These are phyloP conservation scores for Rhamphomyia laevipes DNA, from an alignment of 2,888 invertebrate species.

Conservation along the genomic window DNA sequence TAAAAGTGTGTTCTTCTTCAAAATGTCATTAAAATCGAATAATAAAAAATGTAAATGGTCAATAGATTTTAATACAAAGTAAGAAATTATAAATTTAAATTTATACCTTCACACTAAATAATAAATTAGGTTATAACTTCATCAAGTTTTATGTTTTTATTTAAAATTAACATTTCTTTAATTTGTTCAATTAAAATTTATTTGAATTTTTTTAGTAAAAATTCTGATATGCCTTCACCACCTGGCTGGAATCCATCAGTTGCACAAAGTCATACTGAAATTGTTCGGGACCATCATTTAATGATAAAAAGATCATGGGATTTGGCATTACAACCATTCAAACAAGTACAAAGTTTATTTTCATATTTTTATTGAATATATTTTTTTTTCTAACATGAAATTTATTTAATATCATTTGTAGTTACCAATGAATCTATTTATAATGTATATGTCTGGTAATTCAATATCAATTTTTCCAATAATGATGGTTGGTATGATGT, in stretches of 20 bases:
- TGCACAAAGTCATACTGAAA: conserved; percentile 61
- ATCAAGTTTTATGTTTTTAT: no score
- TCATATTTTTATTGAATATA: neutral
- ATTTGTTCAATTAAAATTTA: neutral
- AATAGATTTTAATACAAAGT: conserved; percentile 50
- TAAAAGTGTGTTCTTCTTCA: no score
- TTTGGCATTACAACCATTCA: conserved; percentile 84
- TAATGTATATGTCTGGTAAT: conserved; percentile 99
- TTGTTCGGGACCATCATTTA: conserved; percentile 70
- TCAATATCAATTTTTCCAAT: conserved; percentile 99
- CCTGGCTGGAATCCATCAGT: conserved; percentile 73
- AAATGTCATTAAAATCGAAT: conserved; percentile 32
- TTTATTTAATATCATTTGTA: conserved; percentile 13
- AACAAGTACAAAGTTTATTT: conserved; percentile 59
- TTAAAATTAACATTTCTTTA: no score
- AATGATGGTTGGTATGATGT: conserved; percentile 99
- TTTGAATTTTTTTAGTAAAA: conserved; percentile 25
- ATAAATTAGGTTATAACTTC: no score
- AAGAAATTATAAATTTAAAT: conserved; percentile 17
- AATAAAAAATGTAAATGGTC: conserved; percentile 50
- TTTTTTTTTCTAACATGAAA: neutral
- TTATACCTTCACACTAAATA: neutral
- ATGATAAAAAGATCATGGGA: conserved; percentile 96
- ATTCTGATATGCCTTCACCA: conserved; percentile 57
- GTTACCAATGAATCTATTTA: conserved; percentile 96